A percentile compares a stretch with the other conserved stretches of the same genome.
These are phyloP conservation scores for Carcharodon carcharias DNA, from an alignment of 2,797 vertebrate species.

Conservation along the genomic window DNA sequence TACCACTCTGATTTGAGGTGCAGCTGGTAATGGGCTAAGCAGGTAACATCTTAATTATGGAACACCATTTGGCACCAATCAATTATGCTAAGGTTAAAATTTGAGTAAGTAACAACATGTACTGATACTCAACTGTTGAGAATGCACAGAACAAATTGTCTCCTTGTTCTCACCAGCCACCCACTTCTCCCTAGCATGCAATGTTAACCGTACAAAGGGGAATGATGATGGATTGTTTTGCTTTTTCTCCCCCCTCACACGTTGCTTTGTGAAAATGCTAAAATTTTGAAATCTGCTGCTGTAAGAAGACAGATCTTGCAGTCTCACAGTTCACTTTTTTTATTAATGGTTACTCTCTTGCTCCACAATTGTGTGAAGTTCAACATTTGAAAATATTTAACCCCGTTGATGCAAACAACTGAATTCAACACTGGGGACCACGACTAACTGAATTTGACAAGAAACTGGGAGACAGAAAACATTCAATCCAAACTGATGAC, in stretches of 20 bases:
- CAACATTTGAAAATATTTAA: not conserved
- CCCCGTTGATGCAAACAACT: not conserved
- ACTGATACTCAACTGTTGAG: not conserved
- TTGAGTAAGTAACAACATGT: not conserved
- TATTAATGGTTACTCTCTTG: not conserved
- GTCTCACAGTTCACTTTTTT: not conserved
- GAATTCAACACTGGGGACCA: not conserved
- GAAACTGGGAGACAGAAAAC: not conserved
- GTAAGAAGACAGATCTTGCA: not conserved
- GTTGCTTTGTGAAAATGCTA: not conserved
- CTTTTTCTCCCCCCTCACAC: not conserved
- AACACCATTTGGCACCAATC: not conserved
- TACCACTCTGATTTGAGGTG: not conserved
- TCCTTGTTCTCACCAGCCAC: not conserved
- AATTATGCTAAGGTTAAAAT: not conserved
- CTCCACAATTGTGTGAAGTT: not conserved
- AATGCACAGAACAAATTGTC: not conserved
- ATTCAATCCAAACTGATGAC: not conserved
- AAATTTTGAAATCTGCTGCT: too few species aligned
- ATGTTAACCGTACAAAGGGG: not conserved
- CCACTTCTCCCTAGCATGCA: not conserved
- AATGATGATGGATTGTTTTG: not conserved
- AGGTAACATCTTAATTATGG: not conserved
- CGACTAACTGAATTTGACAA: not conserved
- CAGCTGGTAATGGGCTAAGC: not conserved